Base-by-base conservation (phyloP, 2,888 invertebrate genomes). In the Heteromurus nitidus region DNA sequence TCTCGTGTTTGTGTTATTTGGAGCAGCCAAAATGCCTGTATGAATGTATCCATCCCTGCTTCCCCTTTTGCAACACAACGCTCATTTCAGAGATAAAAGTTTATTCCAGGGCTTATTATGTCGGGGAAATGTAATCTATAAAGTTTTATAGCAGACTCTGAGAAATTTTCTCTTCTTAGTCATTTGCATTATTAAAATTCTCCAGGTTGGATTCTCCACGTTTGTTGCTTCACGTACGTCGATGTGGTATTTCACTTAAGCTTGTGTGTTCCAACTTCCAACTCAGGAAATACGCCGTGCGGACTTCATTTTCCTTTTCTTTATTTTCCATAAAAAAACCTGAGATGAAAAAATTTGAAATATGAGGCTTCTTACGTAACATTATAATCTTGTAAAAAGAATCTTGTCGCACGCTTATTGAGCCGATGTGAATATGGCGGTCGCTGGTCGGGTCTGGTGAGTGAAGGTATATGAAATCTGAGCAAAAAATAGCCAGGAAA, bases 141-240 rank as follows among this genome's bases (percentile, higher is more conserved):
- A 75, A 75, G 74, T 75, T 75, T 75, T 75, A 75, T 75, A 65
- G 31, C 22, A 24, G n/a, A 36, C 36, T 42, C 47, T 50, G 55
- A 18, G 18, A 55, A 75, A 75, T 60, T 65, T 53, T 65, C 42
- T 60, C 20, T 65, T 75, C 28, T 22, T n/a, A 53, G 74, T 75
- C 53, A 75, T 75, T 75, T 75, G 65, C 74, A 75, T 75, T 75
- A 75, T 75, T 75, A 75, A 75, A 75, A 75, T 53, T 75, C 28
- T 65, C 55, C 36, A 53, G 55, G 74, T 65, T 65, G 53, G 31
- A 36, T 64, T 44, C 26, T 58, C 42, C 16, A 50, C 36, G n/a
- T 36, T 36, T 36, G 36, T 36, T n/a, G n/a, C 47, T 18, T 18
- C 47, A 18, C 3, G 44, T 9, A 31, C 13, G 13, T 47, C 7